phyloP scores from a whole-genome alignment of 2,113 vertebrate genomes.

The Leucoraja erinaceus region DNA sequence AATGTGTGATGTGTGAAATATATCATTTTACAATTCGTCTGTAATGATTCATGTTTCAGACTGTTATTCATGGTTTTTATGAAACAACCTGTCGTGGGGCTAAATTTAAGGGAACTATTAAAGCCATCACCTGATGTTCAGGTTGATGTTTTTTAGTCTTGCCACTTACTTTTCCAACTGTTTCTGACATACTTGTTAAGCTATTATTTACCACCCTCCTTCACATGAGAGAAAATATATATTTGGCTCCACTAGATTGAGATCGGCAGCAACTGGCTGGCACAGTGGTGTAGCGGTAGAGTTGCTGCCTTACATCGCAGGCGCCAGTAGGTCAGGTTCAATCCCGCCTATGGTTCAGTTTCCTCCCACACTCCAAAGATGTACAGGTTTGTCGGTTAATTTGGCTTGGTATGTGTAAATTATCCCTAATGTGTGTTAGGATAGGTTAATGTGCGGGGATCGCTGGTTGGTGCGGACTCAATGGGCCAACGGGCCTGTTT shows the following conservation, averaged over 20 bases:
- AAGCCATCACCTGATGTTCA: neutral
- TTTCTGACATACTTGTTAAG: neutral
- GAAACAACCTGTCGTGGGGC: neutral
- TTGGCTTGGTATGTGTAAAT: no score
- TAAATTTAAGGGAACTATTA: neutral
- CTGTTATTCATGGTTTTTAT: neutral
- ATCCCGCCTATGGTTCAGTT: no score
- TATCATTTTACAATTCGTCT: neutral
- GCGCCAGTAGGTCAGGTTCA: no score
- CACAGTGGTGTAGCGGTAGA: no score
- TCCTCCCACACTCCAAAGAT: no score
- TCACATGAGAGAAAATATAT: neutral
- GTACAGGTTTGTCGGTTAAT: no score
- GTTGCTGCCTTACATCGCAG: no score
- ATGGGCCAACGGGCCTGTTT: no score
- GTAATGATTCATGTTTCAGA: neutral
- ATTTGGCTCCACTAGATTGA: neutral
- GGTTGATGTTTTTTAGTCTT: neutral
- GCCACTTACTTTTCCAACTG: neutral
- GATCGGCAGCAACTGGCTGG: neutral
- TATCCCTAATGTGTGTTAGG: no score
- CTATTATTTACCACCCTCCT: neutral
- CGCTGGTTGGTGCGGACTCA: no score
- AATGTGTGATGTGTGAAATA: neutral
- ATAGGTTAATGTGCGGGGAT: no score